Percentiles rank a stretch among this genome's conserved stretches.
These are phyloP conservation scores for Hormaphis cornu DNA, from an alignment of 1,140 invertebrate species.

Conservation along the genomic window DNA sequence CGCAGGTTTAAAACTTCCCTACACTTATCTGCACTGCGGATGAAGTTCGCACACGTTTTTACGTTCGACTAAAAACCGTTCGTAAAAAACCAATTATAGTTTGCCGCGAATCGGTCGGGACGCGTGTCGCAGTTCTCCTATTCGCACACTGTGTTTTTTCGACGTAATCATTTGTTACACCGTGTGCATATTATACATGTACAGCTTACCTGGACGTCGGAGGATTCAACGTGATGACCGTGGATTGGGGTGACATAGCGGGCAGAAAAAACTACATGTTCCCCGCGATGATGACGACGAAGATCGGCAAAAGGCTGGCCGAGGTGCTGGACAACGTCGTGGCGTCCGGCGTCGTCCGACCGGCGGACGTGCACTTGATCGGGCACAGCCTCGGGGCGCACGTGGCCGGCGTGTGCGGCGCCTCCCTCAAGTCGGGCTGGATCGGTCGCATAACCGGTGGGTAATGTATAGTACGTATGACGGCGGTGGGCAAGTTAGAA, in stretches of 20 bases:
- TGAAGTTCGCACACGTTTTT: too few species aligned
- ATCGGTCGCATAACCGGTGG: slow-evolving; percentile 55
- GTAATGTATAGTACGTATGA: not conserved
- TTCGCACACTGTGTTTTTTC: too few species aligned
- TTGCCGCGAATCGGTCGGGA: too few species aligned
- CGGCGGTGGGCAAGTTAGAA: too few species aligned
- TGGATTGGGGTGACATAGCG: slow-evolving; percentile 51
- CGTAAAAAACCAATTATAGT: too few species aligned
- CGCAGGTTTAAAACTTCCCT: too few species aligned
- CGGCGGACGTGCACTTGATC: slow-evolving; percentile 27
- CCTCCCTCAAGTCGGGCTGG: slow-evolving; percentile 45
- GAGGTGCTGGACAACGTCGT: slow-evolving; percentile 34
- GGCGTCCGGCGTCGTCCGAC: not conserved
- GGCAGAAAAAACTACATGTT: slow-evolving; percentile 42
- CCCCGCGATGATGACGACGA: slow-evolving; percentile 9
- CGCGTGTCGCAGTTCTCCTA: too few species aligned
- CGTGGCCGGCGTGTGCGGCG: slow-evolving; percentile 65
- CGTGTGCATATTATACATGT: too few species aligned
- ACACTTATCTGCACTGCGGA: too few species aligned
- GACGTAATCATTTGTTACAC: too few species aligned
- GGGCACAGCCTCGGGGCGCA: slow-evolving; percentile 80
- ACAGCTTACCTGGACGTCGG: slow-evolving; percentile 47
- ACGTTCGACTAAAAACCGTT: too few species aligned
- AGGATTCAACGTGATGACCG: slow-evolving; percentile 52
- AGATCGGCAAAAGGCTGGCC: slow-evolving; percentile 41